Conservation (phyloP, 2,888 invertebrate species). For the Drosophila hamatofila region DNA sequence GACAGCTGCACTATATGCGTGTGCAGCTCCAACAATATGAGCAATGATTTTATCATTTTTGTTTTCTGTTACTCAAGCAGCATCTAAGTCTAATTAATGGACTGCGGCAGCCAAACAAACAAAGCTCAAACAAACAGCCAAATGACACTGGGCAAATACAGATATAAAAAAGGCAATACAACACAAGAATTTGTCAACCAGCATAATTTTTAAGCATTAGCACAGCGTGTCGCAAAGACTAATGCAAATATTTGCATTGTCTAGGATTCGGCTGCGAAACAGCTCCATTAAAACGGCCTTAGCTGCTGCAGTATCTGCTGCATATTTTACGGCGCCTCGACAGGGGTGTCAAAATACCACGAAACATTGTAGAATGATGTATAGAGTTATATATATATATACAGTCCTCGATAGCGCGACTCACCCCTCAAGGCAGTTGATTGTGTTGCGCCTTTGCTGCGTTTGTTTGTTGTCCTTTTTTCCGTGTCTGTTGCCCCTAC, state of each 20-base stretch:
- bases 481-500: slow-evolving; percentile 36
- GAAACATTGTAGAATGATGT: not conserved
- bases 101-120: slow-evolving; percentile 55
- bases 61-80: slow-evolving; percentile 8
- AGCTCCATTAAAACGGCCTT: slow-evolving; percentile 67
- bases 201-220: slow-evolving; percentile 83
- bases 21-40: not conserved
- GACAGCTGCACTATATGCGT: slow-evolving; percentile 57
- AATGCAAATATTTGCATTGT: slow-evolving; percentile 75
- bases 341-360: slow-evolving; percentile 81
- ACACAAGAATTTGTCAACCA: slow-evolving; percentile 72
- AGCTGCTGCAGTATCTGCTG: slow-evolving; percentile 52
- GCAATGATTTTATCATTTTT: slow-evolving; percentile 25
- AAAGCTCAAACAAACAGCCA: slow-evolving; percentile 24
- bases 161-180: slow-evolving; percentile 28
- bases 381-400: not conserved
- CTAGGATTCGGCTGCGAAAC: slow-evolving; percentile 44
- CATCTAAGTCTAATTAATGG: slow-evolving; percentile 71
- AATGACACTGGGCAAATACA: slow-evolving; percentile 10
- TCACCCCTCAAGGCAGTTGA: slow-evolving; percentile 12
- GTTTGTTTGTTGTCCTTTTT: slow-evolving; percentile 78
- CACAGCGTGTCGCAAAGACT: slow-evolving; percentile 25
- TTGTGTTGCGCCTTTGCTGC: slow-evolving; percentile 42
- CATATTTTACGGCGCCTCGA: slow-evolving; percentile 66
- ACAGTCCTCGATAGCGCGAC: not conserved